Evolutionary conservation across 2,888 invertebrate species (phyloP).

Genomic region (Celastrina argiolus): DNA sequence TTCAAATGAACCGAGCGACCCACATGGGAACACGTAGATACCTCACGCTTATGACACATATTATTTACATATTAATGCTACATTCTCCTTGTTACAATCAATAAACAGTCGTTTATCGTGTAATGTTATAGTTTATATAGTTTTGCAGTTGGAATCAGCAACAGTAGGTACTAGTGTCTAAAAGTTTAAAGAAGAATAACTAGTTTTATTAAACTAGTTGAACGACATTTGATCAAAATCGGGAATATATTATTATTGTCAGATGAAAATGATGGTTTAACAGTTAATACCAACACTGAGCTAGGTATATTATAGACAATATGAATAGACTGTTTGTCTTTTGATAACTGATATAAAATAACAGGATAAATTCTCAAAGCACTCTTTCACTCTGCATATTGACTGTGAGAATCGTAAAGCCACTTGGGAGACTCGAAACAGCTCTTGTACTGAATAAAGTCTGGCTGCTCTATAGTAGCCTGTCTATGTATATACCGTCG

Average conservation of each 20-base stretch:
- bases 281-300: neutral
- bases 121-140: neutral
- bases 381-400: neutral
- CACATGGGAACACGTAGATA: slow-evolving; percentile 38
- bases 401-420: neutral
- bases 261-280: neutral
- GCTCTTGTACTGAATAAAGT: neutral
- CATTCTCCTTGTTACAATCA: slow-evolving; percentile 23
- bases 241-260: neutral
- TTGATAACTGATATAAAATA: neutral
- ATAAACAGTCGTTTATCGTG: slow-evolving; percentile 2
- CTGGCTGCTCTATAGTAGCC: neutral
- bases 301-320: too few relatives aligned
- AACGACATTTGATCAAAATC: neutral
- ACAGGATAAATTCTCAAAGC: neutral
- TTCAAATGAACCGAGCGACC: slow-evolving; percentile 39
- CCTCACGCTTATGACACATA: slow-evolving; percentile 39
- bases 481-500: neutral
- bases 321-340: neutral
- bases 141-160: neutral
- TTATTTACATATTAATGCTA: slow-evolving; percentile 35
- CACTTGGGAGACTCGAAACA: neutral
- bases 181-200: neutral
- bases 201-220: neutral
- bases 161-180: neutral